These are phyloP conservation scores for Sesamia nonagrioides DNA, from an alignment of 1,140 invertebrate genomes.

Conservation along the genomic window DNA sequence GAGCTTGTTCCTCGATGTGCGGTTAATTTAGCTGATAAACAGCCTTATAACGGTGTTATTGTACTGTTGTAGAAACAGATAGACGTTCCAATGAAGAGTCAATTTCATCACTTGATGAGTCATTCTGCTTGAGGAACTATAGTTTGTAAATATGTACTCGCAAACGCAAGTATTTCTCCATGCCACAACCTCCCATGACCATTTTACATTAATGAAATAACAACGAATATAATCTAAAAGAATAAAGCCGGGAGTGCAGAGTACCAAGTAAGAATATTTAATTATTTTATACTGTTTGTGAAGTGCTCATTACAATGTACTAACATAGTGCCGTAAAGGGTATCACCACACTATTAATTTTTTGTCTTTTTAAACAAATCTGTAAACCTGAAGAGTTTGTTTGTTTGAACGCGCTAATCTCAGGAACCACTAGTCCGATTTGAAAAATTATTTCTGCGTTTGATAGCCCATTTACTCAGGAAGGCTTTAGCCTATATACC, in stretches of 20 bases:
- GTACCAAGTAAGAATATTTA: neutral
- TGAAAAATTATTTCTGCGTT: no score
- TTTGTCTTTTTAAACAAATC: no score
- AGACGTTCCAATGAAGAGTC: neutral
- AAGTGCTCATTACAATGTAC: no score
- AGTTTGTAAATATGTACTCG: neutral
- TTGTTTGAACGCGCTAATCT: no score
- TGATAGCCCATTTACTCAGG: no score
- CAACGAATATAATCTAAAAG: neutral
- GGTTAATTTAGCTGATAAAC: constrained; percentile 29
- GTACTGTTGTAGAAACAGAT: constrained; percentile 4
- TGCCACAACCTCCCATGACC: no score
- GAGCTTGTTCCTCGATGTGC: constrained; percentile 1
- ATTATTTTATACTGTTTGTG: neutral
- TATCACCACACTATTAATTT: no score
- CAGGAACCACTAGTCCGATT: no score
- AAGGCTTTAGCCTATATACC: no score
- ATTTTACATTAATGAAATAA: neutral
- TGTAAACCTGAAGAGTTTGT: no score
- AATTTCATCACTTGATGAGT: neutral
- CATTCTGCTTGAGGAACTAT: neutral
- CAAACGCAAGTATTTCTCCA: neutral
- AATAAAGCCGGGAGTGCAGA: neutral
- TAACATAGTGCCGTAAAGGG: no score
- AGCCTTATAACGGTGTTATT: constrained; percentile 27